Evolutionary conservation across 2,113 vertebrate genomes (phyloP), one percentile per base, ranked within the genome.

Genomic region (Paralichthys olivaceus): DNA sequence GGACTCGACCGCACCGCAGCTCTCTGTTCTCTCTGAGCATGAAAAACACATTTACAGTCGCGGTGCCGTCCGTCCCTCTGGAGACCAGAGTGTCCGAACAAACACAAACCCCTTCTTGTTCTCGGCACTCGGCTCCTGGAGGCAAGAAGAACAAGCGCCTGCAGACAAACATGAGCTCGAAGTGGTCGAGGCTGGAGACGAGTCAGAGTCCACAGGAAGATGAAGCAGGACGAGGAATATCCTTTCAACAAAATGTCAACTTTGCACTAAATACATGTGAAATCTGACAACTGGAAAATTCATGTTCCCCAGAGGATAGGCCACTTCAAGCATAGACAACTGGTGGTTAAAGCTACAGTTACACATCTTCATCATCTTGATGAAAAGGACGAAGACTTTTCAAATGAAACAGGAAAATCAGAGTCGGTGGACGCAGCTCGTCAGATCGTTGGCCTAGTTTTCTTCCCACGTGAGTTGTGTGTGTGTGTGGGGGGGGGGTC

Each of bases 11-110:
- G n/a, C 19, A 34, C 53, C 26, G 4, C 45, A 20, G 26, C 58
- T 29, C 40, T 66, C 45, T 37, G 4, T 7, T 23, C 19, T 32
- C 60, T 61, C n/a, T 1, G 77, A 85, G 86, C 83, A 81, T 56
- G 71, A 53, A 83, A 85, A 78, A 62, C 68, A 66, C 87, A 83
- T 87, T 81, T 66, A 71, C 71, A 76, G 77, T 67, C 51, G 28
- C 23, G 73, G 45, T 29, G 69, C 71, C 3, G 34, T 64, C 28
- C 0, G 13, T 65, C 78, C 72, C 9, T 0, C 0, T 58, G 62
- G 78, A 62, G 25, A 12, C 5, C 4, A 0, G 5, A 8, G 61
- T 54, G 75, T 83, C 82, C 14, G 69, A 81, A 83, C 77, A 73
- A 80, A 85, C 74, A 75, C 66, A 58, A 51, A 51, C 55, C n/a